Conservation (phyloP, 2,797 vertebrate species). For the Typhlichthys subterraneus region DNA sequence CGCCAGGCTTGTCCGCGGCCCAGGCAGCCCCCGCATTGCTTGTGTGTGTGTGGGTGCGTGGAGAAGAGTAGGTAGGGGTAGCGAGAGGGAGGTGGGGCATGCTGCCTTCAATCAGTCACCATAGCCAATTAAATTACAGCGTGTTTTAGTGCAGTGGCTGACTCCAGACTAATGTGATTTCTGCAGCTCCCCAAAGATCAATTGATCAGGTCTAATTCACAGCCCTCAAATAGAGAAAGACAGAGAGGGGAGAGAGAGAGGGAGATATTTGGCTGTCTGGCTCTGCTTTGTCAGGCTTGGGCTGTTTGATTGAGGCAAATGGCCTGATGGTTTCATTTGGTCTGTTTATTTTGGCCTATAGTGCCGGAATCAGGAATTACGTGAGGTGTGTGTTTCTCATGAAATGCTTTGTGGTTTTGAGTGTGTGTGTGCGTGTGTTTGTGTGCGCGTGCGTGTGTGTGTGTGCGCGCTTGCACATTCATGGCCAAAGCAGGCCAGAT, state of each 20-base stretch:
- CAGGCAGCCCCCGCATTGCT: constrained; percentile 78
- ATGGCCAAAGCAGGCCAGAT: constrained; percentile 10
- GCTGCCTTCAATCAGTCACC: constrained; percentile 97
- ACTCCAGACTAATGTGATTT: constrained; percentile 99
- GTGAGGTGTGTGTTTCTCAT: constrained; percentile 38
- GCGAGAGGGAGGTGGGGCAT: constrained; percentile 70
- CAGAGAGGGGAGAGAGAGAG: constrained; percentile 20
- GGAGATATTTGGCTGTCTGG: constrained; percentile 32
- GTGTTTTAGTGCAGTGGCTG: constrained; percentile 98
- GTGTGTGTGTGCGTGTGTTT: constrained; percentile 7
- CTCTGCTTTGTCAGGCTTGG: constrained; percentile 40
- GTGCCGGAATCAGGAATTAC: constrained; percentile 63
- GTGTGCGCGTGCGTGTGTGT: constrained; percentile 13
- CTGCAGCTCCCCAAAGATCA: constrained; percentile 96
- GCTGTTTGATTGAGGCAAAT: constrained; percentile 64
- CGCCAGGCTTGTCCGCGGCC: constrained; percentile 73
- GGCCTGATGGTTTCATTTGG: constrained; percentile 62
- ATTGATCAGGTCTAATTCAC: constrained; percentile 99
- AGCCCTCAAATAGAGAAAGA: constrained; percentile 81
- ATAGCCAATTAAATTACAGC: constrained; percentile 94
- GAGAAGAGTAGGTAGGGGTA: constrained; percentile 64
- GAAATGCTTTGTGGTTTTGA: not conserved
- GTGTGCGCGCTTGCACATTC: constrained; percentile 3
- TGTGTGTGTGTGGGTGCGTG: constrained; percentile 43
- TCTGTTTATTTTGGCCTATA: constrained; percentile 57